Evolutionary conservation across 1,140 invertebrate genomes (phyloP).

Genomic region (Ceratosolen solmsi): DNA sequence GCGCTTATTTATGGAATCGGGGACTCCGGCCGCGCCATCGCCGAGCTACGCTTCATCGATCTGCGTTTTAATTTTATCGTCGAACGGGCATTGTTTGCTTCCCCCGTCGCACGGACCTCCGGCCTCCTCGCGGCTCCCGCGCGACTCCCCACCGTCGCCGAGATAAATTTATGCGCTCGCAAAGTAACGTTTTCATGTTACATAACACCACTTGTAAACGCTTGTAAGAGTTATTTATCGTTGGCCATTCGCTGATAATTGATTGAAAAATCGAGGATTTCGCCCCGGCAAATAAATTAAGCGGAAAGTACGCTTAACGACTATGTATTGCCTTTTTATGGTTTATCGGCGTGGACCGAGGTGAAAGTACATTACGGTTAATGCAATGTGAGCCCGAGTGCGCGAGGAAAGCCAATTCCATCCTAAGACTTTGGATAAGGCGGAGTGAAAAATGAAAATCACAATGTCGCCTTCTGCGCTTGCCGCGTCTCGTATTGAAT

Average conservation of each 20-base stretch:
- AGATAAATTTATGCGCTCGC: conserved; percentile 24
- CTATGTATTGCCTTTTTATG: not conserved
- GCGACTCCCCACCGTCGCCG: not conserved
- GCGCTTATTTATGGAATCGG: conserved; percentile 7
- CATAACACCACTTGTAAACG: conserved; percentile 18
- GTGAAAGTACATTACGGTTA: not conserved
- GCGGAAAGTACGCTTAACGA: not conserved
- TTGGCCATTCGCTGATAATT: conserved; percentile 2
- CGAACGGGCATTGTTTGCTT: conserved; percentile 13
- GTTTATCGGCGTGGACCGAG: not conserved
- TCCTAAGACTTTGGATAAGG: not conserved
- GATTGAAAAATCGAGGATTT: conserved; percentile 10
- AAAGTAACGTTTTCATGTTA: conserved; percentile 27
- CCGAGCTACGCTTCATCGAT: not conserved
- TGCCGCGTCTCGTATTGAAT: not conserved
- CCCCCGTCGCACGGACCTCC: too few species aligned
- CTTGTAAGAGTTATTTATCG: conserved; percentile 1
- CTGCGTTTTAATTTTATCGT: conserved; percentile 38
- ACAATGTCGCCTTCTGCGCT: not conserved
- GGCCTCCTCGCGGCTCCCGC: too few species aligned
- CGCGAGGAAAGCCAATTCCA: not conserved
- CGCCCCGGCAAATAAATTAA: not conserved
- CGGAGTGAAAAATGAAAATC: not conserved
- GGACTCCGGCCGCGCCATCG: not conserved
- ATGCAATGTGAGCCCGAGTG: not conserved